Conservation (phyloP, 2,113 vertebrate species). For the Psittacara wagleri region DNA sequence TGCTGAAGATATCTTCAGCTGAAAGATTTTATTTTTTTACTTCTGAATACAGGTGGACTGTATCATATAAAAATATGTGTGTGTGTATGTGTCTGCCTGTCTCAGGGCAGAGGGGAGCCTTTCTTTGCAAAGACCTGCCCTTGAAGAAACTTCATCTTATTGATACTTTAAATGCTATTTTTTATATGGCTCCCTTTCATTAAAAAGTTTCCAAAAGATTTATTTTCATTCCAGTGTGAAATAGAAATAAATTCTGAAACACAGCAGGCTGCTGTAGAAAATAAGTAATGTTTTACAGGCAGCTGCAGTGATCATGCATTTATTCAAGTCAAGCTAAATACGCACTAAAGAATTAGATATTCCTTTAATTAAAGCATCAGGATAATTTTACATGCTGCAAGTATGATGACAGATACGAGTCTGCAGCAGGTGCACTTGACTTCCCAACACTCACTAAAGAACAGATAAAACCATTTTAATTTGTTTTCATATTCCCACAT, state of each 20-base stretch:
- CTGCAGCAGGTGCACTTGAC: neutral
- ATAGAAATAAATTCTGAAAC: neutral
- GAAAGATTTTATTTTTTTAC: neutral
- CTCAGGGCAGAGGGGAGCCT: neutral
- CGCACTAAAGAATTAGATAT: neutral
- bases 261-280: neutral
- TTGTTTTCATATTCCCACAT: neutral
- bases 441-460: neutral
- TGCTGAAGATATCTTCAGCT: neutral
- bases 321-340: neutral
- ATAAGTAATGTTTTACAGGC: neutral
- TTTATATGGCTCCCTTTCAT: neutral
- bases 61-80: fast-evolving
- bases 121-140: neutral
- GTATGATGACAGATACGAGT: neutral
- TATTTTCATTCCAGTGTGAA: neutral
- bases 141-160: neutral
- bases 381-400: neutral
- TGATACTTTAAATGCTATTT: fast-evolving
- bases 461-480: neutral
- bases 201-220: neutral
- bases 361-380: neutral
- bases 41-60: neutral
- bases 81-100: fast-evolving
- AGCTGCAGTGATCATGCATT: neutral